phyloP scores from a whole-genome alignment of 2,113 vertebrate species.

The Rhineura floridana region DNA sequence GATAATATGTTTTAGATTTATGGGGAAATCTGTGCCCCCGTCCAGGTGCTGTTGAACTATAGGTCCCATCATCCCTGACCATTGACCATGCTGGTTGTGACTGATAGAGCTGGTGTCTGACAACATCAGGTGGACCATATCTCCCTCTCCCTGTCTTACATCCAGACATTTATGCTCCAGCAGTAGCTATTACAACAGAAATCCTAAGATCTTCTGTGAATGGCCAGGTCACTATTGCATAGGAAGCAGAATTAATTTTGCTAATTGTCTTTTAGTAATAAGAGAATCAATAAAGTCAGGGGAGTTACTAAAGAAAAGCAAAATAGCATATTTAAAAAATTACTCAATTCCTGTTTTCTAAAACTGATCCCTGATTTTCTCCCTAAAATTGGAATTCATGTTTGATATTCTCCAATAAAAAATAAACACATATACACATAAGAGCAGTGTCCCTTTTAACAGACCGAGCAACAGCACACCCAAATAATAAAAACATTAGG shows the following conservation, averaged over 20 bases:
- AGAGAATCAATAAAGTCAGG: not conserved
- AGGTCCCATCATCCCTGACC: not conserved
- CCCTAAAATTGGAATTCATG: not conserved
- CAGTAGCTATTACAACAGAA: not conserved
- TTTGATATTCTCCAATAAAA: not conserved
- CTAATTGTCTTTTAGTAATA: not conserved
- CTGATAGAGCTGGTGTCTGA: not conserved
- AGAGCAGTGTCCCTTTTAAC: not conserved
- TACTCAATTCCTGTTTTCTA: not conserved
- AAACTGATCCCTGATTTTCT: not conserved
- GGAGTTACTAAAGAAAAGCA: not conserved
- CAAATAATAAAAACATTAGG: constrained; percentile 1
- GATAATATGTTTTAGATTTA: rapidly evolving
- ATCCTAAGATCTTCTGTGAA: not conserved
- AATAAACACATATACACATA: not conserved
- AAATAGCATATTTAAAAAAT: not conserved
- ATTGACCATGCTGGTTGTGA: not conserved
- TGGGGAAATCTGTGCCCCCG: no score
- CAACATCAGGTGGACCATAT: not conserved
- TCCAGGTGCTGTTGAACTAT: no score
- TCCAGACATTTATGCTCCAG: not conserved
- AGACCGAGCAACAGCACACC: not conserved
- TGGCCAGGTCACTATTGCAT: not conserved
- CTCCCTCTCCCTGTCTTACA: not conserved
- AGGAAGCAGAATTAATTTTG: not conserved